Evolutionary conservation across 2,797 vertebrate genomes (phyloP).

Genomic region (Sebastes itinus): DNA sequence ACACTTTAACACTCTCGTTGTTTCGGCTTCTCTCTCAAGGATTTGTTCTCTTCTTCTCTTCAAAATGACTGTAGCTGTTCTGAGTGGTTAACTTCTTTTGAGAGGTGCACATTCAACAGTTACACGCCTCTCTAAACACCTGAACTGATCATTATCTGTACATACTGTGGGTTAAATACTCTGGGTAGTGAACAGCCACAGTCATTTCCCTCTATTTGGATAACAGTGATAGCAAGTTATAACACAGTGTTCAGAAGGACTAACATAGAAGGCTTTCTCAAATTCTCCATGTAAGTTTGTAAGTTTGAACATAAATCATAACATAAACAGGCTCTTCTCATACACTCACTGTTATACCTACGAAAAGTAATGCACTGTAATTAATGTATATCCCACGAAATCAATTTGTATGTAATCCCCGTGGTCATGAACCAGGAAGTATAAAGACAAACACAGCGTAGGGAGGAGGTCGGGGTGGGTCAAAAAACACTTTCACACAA

Average conservation of each 20-base stretch:
- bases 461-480: too few relatives aligned
- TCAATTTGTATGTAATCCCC: too few relatives aligned
- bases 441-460: too few relatives aligned
- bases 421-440: too few relatives aligned
- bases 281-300: neutral
- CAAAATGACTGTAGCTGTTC: neutral
- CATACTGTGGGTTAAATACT: neutral
- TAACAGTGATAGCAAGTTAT: neutral
- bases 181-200: neutral
- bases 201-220: neutral
- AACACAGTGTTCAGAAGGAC: neutral
- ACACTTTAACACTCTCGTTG: conserved; percentile 39
- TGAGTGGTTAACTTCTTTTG: neutral
- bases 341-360: too few relatives aligned
- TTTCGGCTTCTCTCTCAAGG: neutral
- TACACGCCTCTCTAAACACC: neutral
- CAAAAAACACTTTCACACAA: too few relatives aligned
- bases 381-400: too few relatives aligned
- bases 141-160: neutral
- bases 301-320: neutral
- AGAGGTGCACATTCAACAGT: neutral
- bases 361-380: too few relatives aligned
- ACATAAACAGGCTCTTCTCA: neutral
- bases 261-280: neutral
- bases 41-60: conserved; percentile 8